A percentile compares a stretch with the other conserved stretches of the same genome.
phyloP scores from a whole-genome alignment of 2,113 vertebrate genomes.

The Prionailurus bengalensis region DNA sequence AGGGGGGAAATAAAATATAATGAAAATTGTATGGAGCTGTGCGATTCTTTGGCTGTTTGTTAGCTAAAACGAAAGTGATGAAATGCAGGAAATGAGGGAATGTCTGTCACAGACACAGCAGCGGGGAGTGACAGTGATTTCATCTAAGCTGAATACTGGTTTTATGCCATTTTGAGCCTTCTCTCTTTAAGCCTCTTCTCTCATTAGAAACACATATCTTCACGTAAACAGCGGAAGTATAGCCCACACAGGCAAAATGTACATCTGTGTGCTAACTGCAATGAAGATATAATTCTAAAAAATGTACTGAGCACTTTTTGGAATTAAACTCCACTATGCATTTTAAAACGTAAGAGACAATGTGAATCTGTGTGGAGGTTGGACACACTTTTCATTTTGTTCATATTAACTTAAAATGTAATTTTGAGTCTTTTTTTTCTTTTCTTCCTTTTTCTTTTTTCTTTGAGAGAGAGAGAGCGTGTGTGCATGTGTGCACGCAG shows the following conservation, averaged over 20 bases:
- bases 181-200: not conserved
- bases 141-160: not conserved
- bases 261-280: not conserved
- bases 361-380: not conserved
- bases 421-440: not conserved
- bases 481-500: too few relatives aligned
- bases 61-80: constrained; percentile 58
- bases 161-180: not conserved
- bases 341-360: constrained; percentile 33
- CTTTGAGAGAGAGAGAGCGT: too few relatives aligned
- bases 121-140: constrained; percentile 39
- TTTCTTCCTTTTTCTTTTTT: too few relatives aligned
- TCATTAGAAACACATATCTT: not conserved
- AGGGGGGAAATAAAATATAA: constrained; percentile 14
- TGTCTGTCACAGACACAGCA: constrained; percentile 35
- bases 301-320: not conserved
- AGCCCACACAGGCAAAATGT: not conserved
- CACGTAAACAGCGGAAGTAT: not conserved
- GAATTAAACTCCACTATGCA: not conserved
- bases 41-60: constrained; percentile 63
- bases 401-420: not conserved
- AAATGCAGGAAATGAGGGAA: constrained; percentile 69
- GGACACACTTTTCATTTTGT: not conserved
- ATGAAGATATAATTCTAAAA: not conserved
- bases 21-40: constrained; percentile 71